Evolutionary conservation across 2,797 vertebrate species (phyloP).

Genomic region (Octomys mimax): DNA sequence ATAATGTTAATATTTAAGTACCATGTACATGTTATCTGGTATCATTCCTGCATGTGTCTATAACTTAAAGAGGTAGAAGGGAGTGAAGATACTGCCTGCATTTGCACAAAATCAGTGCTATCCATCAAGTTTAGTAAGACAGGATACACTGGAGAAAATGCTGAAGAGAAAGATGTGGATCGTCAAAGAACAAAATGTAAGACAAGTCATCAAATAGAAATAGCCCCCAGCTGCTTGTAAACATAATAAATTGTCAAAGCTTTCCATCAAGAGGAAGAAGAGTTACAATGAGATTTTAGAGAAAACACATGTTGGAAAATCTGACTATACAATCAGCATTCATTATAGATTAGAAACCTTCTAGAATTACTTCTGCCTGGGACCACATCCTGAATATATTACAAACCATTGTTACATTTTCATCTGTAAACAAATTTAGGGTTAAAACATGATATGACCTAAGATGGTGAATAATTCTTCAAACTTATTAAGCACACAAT

Average conservation of each 20-base stretch:
- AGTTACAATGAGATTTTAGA: constrained; percentile 53
- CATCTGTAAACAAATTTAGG: constrained; percentile 40
- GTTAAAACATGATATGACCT: constrained; percentile 35
- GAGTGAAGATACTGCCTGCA: not conserved
- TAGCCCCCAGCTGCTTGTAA: constrained; percentile 38
- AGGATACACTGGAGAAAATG: constrained; percentile 49
- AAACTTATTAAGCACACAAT: constrained; percentile 27
- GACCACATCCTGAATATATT: not conserved
- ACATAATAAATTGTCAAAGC: constrained; percentile 59
- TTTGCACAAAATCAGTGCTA: not conserved
- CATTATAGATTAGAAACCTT: constrained; percentile 23
- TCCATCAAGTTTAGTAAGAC: constrained; percentile 52
- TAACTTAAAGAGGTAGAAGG: not conserved
- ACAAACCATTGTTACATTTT: constrained; percentile 15
- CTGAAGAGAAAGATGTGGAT: constrained; percentile 51
- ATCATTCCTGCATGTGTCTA: not conserved
- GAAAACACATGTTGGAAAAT: constrained; percentile 35
- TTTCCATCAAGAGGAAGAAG: constrained; percentile 63
- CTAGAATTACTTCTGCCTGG: constrained; percentile 14
- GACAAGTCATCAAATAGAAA: constrained; percentile 66
- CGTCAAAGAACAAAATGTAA: constrained; percentile 49
- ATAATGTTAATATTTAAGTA: not conserved
- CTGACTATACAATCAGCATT: constrained; percentile 52
- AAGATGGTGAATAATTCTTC: constrained; percentile 16
- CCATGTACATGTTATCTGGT: not conserved